These are phyloP conservation scores for Orientallactaga bullata DNA, from an alignment of 2,113 vertebrate species.

Conservation along the genomic window DNA sequence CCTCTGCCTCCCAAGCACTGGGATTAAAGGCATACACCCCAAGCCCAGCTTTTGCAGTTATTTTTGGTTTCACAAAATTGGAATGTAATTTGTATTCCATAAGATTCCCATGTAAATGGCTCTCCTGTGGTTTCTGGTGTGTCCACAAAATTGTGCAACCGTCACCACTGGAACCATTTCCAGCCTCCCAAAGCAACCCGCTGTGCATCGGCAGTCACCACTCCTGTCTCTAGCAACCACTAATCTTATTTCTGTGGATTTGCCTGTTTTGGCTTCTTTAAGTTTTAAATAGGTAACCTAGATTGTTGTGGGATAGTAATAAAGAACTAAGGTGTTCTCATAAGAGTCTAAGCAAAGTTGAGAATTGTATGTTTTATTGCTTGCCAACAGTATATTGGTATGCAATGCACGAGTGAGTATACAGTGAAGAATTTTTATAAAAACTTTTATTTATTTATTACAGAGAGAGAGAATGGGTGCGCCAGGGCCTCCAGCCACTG, in stretches of 20 bases:
- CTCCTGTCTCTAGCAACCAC: background rate
- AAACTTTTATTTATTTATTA: too few species aligned
- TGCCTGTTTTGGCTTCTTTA: background rate
- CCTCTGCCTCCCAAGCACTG: too few species aligned
- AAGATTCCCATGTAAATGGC: background rate
- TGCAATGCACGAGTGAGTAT: constrained; percentile 18
- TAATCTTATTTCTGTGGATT: background rate
- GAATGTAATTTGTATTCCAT: background rate
- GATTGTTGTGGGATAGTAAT: background rate
- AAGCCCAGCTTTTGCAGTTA: background rate
- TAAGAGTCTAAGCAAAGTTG: background rate
- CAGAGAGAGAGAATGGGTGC: too few species aligned
- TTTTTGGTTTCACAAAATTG: background rate
- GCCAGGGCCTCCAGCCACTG: too few species aligned
- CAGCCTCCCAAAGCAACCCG: background rate
- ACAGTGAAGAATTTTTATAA: background rate
- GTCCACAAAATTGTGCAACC: background rate
- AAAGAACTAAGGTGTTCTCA: constrained; percentile 12
- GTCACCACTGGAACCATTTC: constrained; percentile 5
- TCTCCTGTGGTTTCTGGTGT: background rate
- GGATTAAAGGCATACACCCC: too few species aligned
- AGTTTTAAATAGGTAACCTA: constrained; percentile 42
- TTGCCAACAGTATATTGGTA: background rate
- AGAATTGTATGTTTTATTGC: background rate
- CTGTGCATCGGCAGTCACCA: background rate